These are phyloP conservation scores for Sciurus vulgaris DNA, from an alignment of 2,797 vertebrate species.

Conservation along the genomic window DNA sequence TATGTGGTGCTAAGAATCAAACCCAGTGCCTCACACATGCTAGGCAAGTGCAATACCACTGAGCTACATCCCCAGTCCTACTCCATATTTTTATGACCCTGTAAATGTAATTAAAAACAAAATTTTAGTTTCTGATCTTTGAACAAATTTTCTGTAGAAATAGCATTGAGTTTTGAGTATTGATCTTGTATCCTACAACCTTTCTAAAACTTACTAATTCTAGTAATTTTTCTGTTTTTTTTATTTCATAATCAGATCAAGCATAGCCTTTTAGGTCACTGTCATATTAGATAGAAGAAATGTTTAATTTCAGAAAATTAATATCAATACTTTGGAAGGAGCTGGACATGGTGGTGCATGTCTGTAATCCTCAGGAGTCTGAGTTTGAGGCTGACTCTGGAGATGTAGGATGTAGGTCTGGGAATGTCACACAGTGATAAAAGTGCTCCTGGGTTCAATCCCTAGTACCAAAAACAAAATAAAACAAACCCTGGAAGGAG, in stretches of 20 bases:
- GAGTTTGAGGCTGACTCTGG: neutral
- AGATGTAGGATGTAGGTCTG: no score
- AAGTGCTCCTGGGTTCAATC: no score
- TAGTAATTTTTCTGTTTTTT: neutral
- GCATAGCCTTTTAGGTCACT: neutral
- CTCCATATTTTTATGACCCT: neutral
- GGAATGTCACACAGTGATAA: no score
- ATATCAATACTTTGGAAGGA: neutral
- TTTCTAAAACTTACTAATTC: neutral
- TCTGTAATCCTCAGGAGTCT: no score
- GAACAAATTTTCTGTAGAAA: neutral
- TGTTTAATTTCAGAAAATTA: neutral
- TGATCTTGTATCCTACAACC: neutral
- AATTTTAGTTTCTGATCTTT: neutral
- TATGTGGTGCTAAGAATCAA: no score
- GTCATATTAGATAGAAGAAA: neutral
- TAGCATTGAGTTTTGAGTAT: neutral
- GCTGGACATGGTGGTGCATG: no score
- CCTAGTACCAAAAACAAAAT: no score
- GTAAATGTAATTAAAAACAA: neutral
- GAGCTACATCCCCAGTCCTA: neutral
- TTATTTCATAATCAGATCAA: constrained; percentile 10
- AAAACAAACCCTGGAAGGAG: no score
- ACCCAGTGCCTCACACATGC: neutral
- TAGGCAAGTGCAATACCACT: neutral